phyloP scores from a whole-genome alignment of 2,113 vertebrate species.

The Ploceus nigricollis region DNA sequence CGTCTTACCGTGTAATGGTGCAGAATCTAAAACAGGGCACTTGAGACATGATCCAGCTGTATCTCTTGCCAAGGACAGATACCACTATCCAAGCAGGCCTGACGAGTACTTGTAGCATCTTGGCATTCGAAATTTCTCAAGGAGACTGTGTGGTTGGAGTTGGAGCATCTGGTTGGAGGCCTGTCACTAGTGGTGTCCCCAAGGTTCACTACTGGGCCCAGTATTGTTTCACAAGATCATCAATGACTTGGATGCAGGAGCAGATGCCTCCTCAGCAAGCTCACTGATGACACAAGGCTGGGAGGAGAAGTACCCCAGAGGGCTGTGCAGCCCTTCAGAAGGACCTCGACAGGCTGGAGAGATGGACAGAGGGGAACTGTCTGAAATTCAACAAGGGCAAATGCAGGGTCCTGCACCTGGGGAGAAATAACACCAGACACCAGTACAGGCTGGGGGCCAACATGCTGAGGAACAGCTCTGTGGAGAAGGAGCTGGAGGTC shows the following conservation, averaged over 20 bases:
- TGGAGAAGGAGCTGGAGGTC: background rate
- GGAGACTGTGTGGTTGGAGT: background rate
- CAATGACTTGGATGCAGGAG: background rate
- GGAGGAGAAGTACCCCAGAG: background rate
- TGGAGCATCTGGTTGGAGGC: background rate
- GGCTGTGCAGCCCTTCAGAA: background rate
- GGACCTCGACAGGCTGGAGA: fast-evolving
- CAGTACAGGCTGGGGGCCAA: background rate
- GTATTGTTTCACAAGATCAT: background rate
- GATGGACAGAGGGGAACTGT: background rate
- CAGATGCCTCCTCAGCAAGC: background rate
- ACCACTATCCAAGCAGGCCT: background rate
- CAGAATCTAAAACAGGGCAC: background rate
- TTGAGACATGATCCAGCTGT: background rate
- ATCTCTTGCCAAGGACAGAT: background rate
- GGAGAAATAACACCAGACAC: background rate
- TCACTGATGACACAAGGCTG: background rate
- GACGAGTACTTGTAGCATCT: background rate
- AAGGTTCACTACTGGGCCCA: background rate
- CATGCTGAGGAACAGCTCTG: background rate
- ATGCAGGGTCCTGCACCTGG: background rate
- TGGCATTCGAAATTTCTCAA: background rate
- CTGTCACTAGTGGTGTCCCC: background rate
- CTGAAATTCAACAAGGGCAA: background rate
- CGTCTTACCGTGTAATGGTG: background rate